Percentiles rank a stretch among this genome's conserved stretches.
Evolutionary conservation across 2,113 vertebrate genomes (phyloP).

Genomic region (Chauna torquata): DNA sequence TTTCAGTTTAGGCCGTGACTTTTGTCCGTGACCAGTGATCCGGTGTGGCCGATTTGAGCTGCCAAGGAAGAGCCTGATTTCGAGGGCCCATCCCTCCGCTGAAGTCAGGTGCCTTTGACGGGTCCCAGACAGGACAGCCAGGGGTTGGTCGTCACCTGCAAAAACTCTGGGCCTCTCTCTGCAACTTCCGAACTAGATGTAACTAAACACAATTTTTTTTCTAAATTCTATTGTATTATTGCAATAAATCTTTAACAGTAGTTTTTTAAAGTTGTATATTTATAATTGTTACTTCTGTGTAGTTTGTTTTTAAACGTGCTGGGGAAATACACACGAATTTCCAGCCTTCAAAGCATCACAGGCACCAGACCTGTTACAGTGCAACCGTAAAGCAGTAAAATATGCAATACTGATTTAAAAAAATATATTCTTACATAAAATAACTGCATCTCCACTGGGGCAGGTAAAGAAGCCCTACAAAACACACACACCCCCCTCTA

Average conservation of each 20-base stretch:
- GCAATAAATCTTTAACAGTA: constrained; percentile 81
- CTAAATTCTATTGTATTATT: constrained; percentile 77
- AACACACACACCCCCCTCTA: rapidly evolving
- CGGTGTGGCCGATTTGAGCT: neutral
- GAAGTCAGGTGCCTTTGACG: neutral
- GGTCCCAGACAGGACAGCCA: neutral
- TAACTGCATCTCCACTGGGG: neutral
- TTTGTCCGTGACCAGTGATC: neutral
- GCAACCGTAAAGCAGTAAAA: neutral
- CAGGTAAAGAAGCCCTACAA: neutral
- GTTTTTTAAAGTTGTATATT: constrained; percentile 37
- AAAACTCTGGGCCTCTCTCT: neutral
- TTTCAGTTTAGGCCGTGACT: neutral
- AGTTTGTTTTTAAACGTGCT: neutral
- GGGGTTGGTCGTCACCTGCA: neutral
- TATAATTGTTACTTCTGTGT: neutral
- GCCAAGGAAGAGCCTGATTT: neutral
- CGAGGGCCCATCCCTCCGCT: rapidly evolving
- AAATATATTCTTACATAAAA: neutral
- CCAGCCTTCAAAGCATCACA: neutral
- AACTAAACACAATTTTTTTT: constrained; percentile 59
- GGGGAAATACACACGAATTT: neutral
- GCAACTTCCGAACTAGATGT: constrained; percentile 21
- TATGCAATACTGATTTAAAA: neutral
- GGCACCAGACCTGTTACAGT: neutral